These are phyloP conservation scores for Drosophila obscura DNA, from an alignment of 1,140 invertebrate genomes.

Conservation along the genomic window DNA sequence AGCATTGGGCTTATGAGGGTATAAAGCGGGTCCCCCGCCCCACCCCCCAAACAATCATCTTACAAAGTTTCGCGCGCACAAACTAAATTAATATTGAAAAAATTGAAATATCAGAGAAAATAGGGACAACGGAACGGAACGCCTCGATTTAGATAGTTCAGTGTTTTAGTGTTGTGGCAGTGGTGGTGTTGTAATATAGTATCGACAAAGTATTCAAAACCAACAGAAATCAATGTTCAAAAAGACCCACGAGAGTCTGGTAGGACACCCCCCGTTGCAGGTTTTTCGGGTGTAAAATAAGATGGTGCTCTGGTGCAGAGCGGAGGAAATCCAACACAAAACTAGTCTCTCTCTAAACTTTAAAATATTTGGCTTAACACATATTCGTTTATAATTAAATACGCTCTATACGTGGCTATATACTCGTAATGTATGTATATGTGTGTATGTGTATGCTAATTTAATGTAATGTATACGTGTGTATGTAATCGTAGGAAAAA, in stretches of 20 bases:
- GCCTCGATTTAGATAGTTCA: conserved; percentile 12
- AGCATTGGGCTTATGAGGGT: conserved; percentile 12
- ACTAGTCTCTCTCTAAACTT: conserved; percentile 50
- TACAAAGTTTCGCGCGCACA: conserved; percentile 64
- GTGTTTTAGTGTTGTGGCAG: conserved; percentile 49
- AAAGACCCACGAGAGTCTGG: background rate
- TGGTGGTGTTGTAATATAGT: conserved; percentile 23
- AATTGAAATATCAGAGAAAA: background rate
- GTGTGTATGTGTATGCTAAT: conserved; percentile 56
- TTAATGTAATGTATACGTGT: conserved; percentile 72
- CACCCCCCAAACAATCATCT: conserved; percentile 35
- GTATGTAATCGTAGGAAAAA: conserved; percentile 73
- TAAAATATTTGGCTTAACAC: conserved; percentile 79
- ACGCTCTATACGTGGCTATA: conserved; percentile 53
- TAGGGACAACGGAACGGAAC: conserved; percentile 9
- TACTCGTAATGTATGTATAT: conserved; percentile 58
- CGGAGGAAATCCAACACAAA: conserved; percentile 24
- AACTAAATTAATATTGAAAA: conserved; percentile 8
- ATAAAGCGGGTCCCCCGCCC: conserved; percentile 20
- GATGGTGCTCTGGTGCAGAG: conserved; percentile 41
- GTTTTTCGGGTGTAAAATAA: conserved; percentile 2
- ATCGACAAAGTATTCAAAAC: background rate
- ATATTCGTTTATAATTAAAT: conserved; percentile 79
- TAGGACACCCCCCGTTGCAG: conserved; percentile 1
- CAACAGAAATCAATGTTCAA: conserved; percentile 15